Percentiles rank a stretch among this genome's conserved stretches.
Conservation (phyloP, 2,797 vertebrate species). For the Gambelia wislizenii region DNA sequence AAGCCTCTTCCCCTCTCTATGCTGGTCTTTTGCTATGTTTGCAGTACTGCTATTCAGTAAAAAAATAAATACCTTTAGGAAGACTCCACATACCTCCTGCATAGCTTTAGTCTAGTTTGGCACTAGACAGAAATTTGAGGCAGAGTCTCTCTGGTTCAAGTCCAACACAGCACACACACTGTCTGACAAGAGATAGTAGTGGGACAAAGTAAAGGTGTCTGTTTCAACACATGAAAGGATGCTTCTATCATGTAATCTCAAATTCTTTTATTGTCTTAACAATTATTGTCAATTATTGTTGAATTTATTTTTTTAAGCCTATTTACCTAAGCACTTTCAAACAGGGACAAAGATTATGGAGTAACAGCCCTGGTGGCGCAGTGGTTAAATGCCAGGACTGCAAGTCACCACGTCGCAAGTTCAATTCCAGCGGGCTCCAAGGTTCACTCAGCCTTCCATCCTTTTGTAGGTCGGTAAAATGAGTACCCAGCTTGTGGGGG, state of each 20-base stretch:
- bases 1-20: background rate
- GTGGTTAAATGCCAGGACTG: too few relatives aligned
- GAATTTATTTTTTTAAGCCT: too few relatives aligned
- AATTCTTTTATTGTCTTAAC: background rate
- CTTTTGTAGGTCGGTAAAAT: too few relatives aligned
- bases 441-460: too few relatives aligned
- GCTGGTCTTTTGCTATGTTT: background rate
- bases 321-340: too few relatives aligned
- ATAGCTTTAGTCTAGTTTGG: background rate
- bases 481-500: too few relatives aligned
- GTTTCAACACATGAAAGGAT: background rate
- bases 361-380: too few relatives aligned
- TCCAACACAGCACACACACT: background rate
- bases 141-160: background rate
- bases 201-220: background rate
- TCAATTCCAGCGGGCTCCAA: too few relatives aligned
- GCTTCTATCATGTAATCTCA: background rate
- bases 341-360: too few relatives aligned
- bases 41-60: background rate
- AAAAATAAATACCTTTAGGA: background rate
- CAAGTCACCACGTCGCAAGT: too few relatives aligned
- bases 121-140: background rate
- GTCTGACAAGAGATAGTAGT: background rate
- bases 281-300: background rate
- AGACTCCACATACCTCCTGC: background rate